Conservation (phyloP, 1,140 invertebrate species). For the Chymomyza costata region DNA sequence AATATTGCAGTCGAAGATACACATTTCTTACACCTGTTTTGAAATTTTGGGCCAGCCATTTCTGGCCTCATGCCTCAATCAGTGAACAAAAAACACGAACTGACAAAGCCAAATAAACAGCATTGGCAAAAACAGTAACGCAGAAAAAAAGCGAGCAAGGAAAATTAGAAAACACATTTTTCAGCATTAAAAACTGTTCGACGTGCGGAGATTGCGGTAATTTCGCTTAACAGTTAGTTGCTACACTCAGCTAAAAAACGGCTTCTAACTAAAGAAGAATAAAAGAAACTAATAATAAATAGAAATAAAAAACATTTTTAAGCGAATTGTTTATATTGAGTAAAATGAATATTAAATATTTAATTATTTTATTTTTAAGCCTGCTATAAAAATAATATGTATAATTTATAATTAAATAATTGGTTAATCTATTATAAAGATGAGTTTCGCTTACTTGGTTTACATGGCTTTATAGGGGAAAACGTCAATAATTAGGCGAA, state of each 20-base stretch:
- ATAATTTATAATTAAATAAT: no score
- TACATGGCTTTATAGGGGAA: no score
- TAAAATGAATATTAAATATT: no score
- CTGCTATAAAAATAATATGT: neutral
- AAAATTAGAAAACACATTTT: conserved; percentile 70
- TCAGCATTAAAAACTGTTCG: conserved; percentile 70
- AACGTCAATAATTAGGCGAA: no score
- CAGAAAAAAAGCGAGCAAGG: conserved; percentile 5
- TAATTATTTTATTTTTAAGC: neutral
- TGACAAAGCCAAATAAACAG: conserved; percentile 58
- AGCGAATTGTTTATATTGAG: neutral
- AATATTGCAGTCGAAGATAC: conserved; percentile 15
- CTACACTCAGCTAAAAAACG: neutral
- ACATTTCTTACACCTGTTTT: conserved; percentile 47
- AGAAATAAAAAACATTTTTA: neutral
- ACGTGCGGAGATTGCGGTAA: conserved; percentile 68
- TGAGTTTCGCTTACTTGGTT: no score
- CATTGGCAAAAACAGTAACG: neutral
- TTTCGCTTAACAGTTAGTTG: conserved; percentile 42
- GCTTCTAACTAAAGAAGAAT: neutral
- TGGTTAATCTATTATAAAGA: no score
- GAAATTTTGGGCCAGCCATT: no score
- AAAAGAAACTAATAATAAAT: neutral
- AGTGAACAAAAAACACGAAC: conserved; percentile 28
- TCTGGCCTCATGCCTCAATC: no score